These are phyloP conservation scores for Aquatica leii DNA, from an alignment of 2,888 invertebrate species.

Conservation along the genomic window DNA sequence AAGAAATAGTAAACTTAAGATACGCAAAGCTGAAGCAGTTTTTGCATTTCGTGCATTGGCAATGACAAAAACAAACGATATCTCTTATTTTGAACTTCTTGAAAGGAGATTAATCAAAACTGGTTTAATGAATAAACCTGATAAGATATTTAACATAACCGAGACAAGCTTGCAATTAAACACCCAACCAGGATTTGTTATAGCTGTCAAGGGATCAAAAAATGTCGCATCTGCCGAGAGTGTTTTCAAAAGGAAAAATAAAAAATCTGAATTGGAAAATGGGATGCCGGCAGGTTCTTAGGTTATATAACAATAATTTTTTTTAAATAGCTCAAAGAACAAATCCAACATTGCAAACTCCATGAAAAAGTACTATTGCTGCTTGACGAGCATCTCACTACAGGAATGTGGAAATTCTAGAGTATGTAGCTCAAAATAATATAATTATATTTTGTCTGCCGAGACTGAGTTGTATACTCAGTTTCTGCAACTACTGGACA, in stretches of 20 bases:
- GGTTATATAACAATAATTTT: constrained; percentile 35
- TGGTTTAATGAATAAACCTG: no score
- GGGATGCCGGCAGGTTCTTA: constrained; percentile 36
- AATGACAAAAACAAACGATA: constrained; percentile 19
- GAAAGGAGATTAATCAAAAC: constrained; percentile 31
- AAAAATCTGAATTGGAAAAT: constrained; percentile 41
- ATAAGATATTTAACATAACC: no score
- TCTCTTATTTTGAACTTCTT: constrained; percentile 16
- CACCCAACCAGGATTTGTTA: no score
- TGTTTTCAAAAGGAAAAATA: constrained; percentile 44
- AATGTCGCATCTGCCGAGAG: constrained; percentile 40
- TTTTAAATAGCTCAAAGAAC: constrained; percentile 47
- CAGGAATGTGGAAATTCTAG: constrained; percentile 36
- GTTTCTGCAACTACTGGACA: constrained; percentile 39
- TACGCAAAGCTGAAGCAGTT: constrained; percentile 49
- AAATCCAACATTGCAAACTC: constrained; percentile 39
- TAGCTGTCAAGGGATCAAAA: constrained; percentile 42
- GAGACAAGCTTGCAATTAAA: no score
- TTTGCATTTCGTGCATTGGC: constrained; percentile 37
- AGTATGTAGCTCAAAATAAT: constrained; percentile 27
- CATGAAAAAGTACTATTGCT: constrained; percentile 35
- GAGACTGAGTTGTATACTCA: constrained; percentile 39
- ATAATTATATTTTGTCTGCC: constrained; percentile 33
- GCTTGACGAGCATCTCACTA: constrained; percentile 42
- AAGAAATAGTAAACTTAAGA: no score